phyloP scores from a whole-genome alignment of 1,140 invertebrate genomes.

The Zaprionus nigranus region DNA sequence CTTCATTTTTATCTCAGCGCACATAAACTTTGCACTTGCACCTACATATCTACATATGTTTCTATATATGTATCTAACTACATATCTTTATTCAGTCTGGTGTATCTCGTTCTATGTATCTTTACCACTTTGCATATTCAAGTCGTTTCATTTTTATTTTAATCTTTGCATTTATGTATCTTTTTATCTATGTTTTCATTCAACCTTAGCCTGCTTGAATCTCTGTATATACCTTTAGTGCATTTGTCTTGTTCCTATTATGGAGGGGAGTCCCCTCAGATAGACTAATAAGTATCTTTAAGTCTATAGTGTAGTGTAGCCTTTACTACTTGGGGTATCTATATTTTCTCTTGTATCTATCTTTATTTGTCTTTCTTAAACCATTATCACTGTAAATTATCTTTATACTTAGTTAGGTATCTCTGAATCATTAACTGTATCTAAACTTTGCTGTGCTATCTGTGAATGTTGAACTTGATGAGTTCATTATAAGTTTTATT shows the following conservation, averaged over 20 bases:
- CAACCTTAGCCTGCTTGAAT: not conserved
- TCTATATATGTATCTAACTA: not conserved
- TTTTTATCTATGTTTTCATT: slow-evolving; percentile 3
- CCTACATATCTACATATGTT: not conserved
- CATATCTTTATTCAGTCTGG: not conserved
- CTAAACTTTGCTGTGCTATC: not conserved
- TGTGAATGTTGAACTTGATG: not conserved
- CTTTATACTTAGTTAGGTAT: not conserved
- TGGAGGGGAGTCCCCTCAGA: not conserved
- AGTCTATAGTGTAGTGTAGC: no score
- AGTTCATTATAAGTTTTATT: no score
- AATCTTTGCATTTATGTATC: slow-evolving; percentile 13
- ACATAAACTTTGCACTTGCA: slow-evolving; percentile 7
- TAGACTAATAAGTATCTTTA: not conserved
- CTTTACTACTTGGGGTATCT: no score
- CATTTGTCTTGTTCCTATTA: no score
- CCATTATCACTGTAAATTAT: not conserved
- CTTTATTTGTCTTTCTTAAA: no score
- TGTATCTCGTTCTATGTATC: not conserved
- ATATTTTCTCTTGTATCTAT: no score
- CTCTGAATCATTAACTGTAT: not conserved
- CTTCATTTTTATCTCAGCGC: not conserved
- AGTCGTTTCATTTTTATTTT: not conserved
- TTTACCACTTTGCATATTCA: not conserved
- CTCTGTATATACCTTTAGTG: not conserved